Conservation (phyloP, 2,888 invertebrate genomes). For the Drosophila emarginata region DNA sequence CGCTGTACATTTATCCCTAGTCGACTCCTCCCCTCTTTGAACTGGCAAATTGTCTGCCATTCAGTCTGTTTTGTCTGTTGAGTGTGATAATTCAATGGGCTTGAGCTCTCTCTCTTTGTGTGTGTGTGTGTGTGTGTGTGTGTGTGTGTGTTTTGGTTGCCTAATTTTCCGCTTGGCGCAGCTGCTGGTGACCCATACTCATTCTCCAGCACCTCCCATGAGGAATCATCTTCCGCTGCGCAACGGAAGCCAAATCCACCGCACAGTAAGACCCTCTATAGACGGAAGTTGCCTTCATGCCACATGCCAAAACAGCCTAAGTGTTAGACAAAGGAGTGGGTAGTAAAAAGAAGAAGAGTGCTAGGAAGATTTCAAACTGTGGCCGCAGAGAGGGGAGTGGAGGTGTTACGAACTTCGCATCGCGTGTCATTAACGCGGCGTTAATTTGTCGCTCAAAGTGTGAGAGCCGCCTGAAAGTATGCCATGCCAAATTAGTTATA, state of each 20-base stretch:
- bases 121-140: neutral
- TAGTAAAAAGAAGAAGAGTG: too few relatives aligned
- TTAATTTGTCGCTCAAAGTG: constrained; percentile 71
- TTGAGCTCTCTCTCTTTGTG: constrained; percentile 8
- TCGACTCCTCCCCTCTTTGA: neutral
- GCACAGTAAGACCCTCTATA: constrained; percentile 33
- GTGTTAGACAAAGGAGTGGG: constrained; percentile 45
- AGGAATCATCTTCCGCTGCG: constrained; percentile 55
- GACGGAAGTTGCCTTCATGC: constrained; percentile 37
- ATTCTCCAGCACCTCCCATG: neutral
- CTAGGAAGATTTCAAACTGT: too few relatives aligned
- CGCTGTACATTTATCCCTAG: neutral
- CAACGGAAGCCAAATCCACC: constrained; percentile 33
- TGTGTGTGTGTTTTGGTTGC: constrained; percentile 50
- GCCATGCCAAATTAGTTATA: constrained; percentile 61
- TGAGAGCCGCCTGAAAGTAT: constrained; percentile 59
- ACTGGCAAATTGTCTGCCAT: constrained; percentile 17
- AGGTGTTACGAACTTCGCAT: constrained; percentile 16
- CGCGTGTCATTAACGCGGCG: constrained; percentile 68
- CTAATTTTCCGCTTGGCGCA: constrained; percentile 74
- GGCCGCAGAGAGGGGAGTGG: neutral
- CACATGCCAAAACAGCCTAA: constrained; percentile 27
- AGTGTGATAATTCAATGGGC: constrained; percentile 68
- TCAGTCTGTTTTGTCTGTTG: constrained; percentile 37
- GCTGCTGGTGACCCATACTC: constrained; percentile 37